Base-by-base conservation (phyloP, 2,888 invertebrate species). In the Trilocha varians region DNA sequence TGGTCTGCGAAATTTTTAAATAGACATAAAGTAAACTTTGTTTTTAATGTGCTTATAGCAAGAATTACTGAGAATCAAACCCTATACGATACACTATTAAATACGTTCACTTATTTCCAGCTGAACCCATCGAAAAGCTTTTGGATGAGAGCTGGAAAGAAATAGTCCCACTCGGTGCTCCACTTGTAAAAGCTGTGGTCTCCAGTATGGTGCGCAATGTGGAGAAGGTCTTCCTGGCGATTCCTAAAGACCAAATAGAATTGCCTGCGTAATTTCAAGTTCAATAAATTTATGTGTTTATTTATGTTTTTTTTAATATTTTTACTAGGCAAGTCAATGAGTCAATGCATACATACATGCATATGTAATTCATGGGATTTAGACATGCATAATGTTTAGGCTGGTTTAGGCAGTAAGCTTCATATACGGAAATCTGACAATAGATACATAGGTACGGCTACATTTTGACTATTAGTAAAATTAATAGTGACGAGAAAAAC, bases 141-240 rank as follows among this genome's bases (percentile, higher is more conserved):
- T 38, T 69, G 1, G 46, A 62, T 11, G 40, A 55, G 8, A 56
- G 49, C 33, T 59, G 57, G 56, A 63, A 57, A 36, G 62, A 58
- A 5, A 15, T 69, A 3, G 49, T 58, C 4, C 34, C 51, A n/a
- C 11, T 69, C 0, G 67, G 68, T 1, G 48, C 41, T 11, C 59
- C 59, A 1, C 48, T 70, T 11, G 52, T 69, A 6, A 42, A 49
- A 11, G 48, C 53, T 9, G 13, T 56, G 0, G 35, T 60, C 3
- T 32, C 4, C 0, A 44, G 42, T 25, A 41, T 33, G 3, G 32
- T 36, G 1, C 1, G n/a, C 5, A 9, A 2, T 14, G 15, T 46
- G 4, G 32, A 40, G 11, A 36, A 39, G 1, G 6, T 49, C 3
- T 39, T 47, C 16, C 34, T 13, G 6, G 1, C 5, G 1, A 2